A percentile compares a stretch with the other conserved stretches of the same genome.
Conservation (phyloP, 1,140 invertebrate genomes). For the Rhopalosiphum padi region DNA sequence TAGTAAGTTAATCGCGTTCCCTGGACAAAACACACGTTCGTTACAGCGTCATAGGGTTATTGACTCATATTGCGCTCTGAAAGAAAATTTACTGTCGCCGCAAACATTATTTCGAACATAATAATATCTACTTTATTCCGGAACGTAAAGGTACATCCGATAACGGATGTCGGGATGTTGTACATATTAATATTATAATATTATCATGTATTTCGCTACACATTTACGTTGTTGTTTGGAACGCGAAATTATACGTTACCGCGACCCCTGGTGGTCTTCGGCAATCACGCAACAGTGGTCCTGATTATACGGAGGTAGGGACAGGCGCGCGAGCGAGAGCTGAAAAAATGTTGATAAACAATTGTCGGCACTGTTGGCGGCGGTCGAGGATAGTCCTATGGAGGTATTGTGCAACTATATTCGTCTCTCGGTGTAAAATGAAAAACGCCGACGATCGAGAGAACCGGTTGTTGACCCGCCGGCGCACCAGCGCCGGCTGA, state of each 20-base stretch:
- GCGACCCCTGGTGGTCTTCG: neutral
- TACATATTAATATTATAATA: too few species aligned
- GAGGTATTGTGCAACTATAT: conserved; percentile 30
- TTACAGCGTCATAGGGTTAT: neutral
- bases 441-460: conserved; percentile 41
- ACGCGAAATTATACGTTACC: neutral
- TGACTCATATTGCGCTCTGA: neutral
- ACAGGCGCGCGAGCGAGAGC: neutral
- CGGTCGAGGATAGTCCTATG: conserved; percentile 24
- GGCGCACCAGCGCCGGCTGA: conserved; percentile 39
- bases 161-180: neutral
- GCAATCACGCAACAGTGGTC: neutral
- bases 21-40: neutral
- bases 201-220: neutral
- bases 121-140: too few species aligned
- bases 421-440: neutral
- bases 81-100: neutral
- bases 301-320: neutral
- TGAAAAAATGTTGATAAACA: neutral
- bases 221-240: neutral
- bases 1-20: neutral
- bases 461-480: conserved; percentile 56
- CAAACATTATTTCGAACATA: neutral
- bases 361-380: conserved; percentile 1
- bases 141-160: neutral